Evolutionary conservation across 2,797 vertebrate species (phyloP).

Genomic region (Enteromius treurensis): DNA sequence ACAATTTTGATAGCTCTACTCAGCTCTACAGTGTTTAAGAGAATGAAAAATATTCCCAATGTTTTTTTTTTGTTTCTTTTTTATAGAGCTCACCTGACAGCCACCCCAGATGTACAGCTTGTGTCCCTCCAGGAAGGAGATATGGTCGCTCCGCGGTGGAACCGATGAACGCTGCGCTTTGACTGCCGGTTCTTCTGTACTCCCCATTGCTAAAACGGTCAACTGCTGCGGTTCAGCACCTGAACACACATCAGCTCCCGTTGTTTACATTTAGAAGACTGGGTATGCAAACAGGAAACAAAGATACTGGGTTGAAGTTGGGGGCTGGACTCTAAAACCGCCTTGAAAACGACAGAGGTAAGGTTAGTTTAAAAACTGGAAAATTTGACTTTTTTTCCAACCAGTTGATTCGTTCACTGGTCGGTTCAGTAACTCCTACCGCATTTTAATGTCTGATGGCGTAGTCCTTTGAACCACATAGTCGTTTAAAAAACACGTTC

Average conservation of each 20-base stretch:
- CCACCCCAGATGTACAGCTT: conserved; percentile 91
- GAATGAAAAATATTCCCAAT: not conserved
- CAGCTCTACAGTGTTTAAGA: not conserved
- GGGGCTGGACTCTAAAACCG: not conserved
- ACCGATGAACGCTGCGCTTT: conserved; percentile 66
- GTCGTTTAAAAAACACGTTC: not conserved
- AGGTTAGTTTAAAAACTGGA: not conserved
- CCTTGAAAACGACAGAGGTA: not conserved
- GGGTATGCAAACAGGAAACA: conserved; percentile 50
- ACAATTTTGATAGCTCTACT: not conserved
- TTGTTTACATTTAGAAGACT: conserved; percentile 35
- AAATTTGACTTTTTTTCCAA: too few species aligned
- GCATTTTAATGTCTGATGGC: not conserved
- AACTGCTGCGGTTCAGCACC: not conserved
- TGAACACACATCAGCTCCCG: conserved; percentile 4
- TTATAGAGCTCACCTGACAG: conserved; percentile 83
- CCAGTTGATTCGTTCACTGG: too few species aligned
- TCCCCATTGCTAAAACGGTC: conserved; percentile 19
- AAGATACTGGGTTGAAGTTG: not conserved
- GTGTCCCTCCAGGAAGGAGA: conserved; percentile 82
- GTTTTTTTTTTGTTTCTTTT: too few species aligned
- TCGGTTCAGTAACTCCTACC: not conserved
- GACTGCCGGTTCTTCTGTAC: conserved; percentile 62
- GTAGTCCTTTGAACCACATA: not conserved
- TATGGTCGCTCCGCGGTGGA: conserved; percentile 88